These are phyloP conservation scores for Horisme vitalbata DNA, from an alignment of 2,888 invertebrate genomes.

Conservation along the genomic window DNA sequence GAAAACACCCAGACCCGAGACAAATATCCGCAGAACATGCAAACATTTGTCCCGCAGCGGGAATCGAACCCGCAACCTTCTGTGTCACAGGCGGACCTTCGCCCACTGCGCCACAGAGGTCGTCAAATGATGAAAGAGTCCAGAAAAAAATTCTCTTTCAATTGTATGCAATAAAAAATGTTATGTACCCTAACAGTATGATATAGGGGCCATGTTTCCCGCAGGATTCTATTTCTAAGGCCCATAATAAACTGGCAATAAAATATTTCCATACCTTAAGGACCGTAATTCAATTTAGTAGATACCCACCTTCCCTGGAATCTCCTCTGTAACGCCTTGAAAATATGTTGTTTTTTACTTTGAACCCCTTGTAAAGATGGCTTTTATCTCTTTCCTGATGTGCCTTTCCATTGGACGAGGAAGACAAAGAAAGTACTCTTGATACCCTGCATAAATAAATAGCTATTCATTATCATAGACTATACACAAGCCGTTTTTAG, in stretches of 20 bases:
- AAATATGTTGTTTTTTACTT: constrained; percentile 33
- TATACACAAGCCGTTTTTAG: too few species aligned
- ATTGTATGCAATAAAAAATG: background rate
- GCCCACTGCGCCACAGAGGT: too few species aligned
- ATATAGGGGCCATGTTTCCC: constrained; percentile 1
- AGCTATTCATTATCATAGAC: background rate
- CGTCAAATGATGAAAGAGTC: too few species aligned
- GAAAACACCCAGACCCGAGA: too few species aligned
- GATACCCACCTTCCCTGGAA: constrained; percentile 52
- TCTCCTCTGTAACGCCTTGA: constrained; percentile 44
- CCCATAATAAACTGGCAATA: constrained; percentile 20
- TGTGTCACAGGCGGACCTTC: too few species aligned
- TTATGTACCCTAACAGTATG: constrained; percentile 4
- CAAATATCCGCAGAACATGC: too few species aligned
- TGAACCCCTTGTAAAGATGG: constrained; percentile 49
- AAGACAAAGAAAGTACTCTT: constrained; percentile 44
- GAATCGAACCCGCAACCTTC: too few species aligned
- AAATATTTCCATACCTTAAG: constrained; percentile 21
- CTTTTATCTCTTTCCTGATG: constrained; percentile 27
- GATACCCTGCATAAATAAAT: constrained; percentile 44
- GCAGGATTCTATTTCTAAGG: constrained; percentile 1
- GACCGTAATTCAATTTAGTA: constrained; percentile 12
- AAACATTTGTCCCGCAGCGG: too few species aligned
- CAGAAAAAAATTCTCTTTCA: too few species aligned
- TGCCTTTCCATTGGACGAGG: constrained; percentile 29